Evolutionary conservation across 23 tunicate species (phyloP), one percentile per base, ranked within the genome.

Genomic region (Trididemnum clinides): DNA sequence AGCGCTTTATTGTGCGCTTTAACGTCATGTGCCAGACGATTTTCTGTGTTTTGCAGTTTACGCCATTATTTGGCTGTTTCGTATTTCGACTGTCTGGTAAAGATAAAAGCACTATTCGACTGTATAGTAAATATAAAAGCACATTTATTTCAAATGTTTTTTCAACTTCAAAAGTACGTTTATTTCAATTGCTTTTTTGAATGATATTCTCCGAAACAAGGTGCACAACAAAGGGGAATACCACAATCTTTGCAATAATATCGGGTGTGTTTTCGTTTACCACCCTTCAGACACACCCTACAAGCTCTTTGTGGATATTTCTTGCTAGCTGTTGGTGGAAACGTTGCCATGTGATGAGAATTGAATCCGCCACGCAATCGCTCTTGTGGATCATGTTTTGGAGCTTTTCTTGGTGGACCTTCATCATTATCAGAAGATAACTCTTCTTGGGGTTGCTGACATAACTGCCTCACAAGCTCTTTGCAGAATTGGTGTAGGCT

Each of bases 361-460:
- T 37, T 73, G 57, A 73, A 73, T 20, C 80, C 80, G 6, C 80
- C 80, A 73, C 57, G 27, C 6, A 73, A 29, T 39, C 80, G 29
- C 26, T 73, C 33, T 39, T 29, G 57, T 36, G 57, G 37, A 66
- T 66, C 37, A 3, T 5, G 75, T 31, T 66, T 29, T 29, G 36
- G 75, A 66, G 75, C 75, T 10, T 66, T 62, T 62, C n/a, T 36
- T 73, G 80, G 57, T 37, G 80, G 80, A 37, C 57, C 57, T 19
- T 73, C 57, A 39, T 37, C n/a, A n/a, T n/a, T n/a, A n/a, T n/a
- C n/a, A n/a, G n/a, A 6, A 4, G 6, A 18, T 29, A 6, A n/a
- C n/a, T n/a, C n/a, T n/a, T n/a, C n/a, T n/a, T 31, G 76, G 76
- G 76, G 35, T 33, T 33, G 76, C 31, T 31, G 18, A 69, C 76